Evolutionary conservation across 2,888 invertebrate species (phyloP).

Genomic region (Rhagonycha lutea): DNA sequence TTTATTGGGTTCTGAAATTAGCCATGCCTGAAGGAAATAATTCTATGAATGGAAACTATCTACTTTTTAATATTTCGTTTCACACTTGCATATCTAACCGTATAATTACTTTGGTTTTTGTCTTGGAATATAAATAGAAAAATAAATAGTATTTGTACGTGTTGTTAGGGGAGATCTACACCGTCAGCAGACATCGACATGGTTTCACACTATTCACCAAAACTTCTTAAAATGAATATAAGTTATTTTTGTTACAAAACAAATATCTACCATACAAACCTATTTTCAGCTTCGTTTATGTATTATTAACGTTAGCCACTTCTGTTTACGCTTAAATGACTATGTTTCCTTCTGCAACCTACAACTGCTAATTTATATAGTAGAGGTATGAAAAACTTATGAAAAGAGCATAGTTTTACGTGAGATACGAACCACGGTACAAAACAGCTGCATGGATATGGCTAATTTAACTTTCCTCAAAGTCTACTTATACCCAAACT

Average conservation of each 20-base stretch:
- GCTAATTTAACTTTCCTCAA: too few species aligned
- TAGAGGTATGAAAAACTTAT: too few species aligned
- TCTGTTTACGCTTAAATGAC: neutral
- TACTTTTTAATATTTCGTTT: slow-evolving; percentile 29
- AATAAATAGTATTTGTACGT: slow-evolving; percentile 28
- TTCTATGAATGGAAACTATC: slow-evolving; percentile 38
- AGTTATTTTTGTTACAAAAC: slow-evolving; percentile 20
- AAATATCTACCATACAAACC: neutral
- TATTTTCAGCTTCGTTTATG: slow-evolving; percentile 7
- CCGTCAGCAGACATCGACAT: slow-evolving; percentile 9
- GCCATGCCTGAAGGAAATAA: slow-evolving; percentile 47
- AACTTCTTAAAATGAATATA: slow-evolving; percentile 14
- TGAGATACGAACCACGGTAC: too few species aligned
- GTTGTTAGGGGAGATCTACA: slow-evolving; percentile 9
- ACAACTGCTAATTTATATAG: neutral
- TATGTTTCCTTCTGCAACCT: neutral
- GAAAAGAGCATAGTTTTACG: too few species aligned
- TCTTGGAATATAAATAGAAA: slow-evolving; percentile 27
- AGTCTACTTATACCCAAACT: too few species aligned
- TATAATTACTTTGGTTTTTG: slow-evolving; percentile 32
- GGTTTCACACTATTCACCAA: slow-evolving; percentile 18
- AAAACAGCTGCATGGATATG: too few species aligned
- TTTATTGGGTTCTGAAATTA: slow-evolving; percentile 46
- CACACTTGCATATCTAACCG: slow-evolving; percentile 26
- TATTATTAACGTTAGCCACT: slow-evolving; percentile 1